phyloP scores from a whole-genome alignment of 2,113 vertebrate species.

The Serilophus lunatus region DNA sequence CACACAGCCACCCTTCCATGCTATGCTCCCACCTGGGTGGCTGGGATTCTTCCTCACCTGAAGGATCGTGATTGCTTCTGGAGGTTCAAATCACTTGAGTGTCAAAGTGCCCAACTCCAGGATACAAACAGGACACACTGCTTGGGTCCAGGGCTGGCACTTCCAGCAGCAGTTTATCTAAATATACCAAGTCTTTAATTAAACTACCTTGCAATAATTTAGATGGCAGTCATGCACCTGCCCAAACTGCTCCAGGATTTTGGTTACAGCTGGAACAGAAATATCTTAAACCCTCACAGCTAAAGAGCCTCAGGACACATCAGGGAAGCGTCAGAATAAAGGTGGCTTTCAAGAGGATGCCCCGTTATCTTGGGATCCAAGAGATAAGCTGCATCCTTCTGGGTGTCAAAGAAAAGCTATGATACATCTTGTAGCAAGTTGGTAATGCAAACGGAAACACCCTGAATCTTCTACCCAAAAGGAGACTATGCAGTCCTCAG shows the following conservation, averaged over 20 bases:
- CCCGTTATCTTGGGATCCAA: neutral
- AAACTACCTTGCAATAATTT: neutral
- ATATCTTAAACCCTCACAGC: neutral
- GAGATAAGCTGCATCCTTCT: neutral
- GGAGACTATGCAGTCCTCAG: neutral
- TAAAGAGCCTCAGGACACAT: neutral
- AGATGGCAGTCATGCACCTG: neutral
- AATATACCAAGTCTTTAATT: neutral
- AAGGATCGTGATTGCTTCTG: fast-evolving
- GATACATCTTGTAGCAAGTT: neutral
- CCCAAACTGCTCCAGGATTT: neutral
- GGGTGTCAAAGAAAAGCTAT: neutral
- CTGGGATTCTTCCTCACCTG: neutral
- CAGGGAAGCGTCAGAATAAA: fast-evolving
- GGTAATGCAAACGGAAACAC: neutral
- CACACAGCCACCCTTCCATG: neutral
- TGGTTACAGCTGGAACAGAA: neutral
- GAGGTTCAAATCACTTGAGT: neutral
- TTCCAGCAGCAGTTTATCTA: neutral
- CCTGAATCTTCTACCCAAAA: neutral
- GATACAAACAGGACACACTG: neutral
- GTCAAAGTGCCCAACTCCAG: neutral
- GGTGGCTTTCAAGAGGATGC: neutral
- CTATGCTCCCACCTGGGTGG: neutral
- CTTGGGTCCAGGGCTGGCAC: neutral